A percentile compares a stretch with the other conserved stretches of the same genome.
phyloP scores from a whole-genome alignment of 2,113 vertebrate genomes.

The Dicaeum eximium region DNA sequence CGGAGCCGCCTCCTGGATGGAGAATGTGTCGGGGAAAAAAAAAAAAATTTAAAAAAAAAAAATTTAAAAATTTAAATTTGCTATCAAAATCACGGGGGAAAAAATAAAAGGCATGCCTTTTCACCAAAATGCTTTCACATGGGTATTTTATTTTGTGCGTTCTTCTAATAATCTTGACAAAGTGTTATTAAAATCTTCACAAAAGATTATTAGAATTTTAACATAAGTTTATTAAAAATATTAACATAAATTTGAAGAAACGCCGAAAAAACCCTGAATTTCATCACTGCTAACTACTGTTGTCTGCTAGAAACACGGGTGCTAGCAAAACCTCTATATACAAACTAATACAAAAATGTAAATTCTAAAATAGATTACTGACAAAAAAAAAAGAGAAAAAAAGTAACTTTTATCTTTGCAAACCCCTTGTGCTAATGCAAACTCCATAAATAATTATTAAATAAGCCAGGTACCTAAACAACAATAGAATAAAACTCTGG shows the following conservation, averaged over 20 bases:
- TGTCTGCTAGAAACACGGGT: neutral
- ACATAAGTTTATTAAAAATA: neutral
- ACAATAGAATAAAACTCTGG: neutral
- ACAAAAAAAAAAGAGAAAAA: neutral
- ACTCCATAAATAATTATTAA: neutral
- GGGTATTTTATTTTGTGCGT: neutral
- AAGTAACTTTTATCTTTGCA: neutral
- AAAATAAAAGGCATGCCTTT: accelerated
- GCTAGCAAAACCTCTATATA: neutral
- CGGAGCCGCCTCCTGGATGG: neutral
- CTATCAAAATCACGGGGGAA: accelerated
- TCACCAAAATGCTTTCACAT: neutral
- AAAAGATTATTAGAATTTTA: neutral
- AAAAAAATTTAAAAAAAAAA: neutral
- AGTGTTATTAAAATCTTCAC: too few relatives aligned
- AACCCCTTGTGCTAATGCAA: neutral
- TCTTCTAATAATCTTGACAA: neutral
- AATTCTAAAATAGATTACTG: neutral
- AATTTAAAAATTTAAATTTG: too few relatives aligned
- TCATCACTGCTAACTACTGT: accelerated
- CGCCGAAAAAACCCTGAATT: neutral
- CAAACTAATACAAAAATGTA: neutral
- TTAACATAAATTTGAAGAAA: neutral
- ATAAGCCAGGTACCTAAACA: neutral
- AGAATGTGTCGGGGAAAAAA: too few relatives aligned